Base-by-base conservation (phyloP, 1,140 invertebrate genomes). In the Episyrphus balteatus region DNA sequence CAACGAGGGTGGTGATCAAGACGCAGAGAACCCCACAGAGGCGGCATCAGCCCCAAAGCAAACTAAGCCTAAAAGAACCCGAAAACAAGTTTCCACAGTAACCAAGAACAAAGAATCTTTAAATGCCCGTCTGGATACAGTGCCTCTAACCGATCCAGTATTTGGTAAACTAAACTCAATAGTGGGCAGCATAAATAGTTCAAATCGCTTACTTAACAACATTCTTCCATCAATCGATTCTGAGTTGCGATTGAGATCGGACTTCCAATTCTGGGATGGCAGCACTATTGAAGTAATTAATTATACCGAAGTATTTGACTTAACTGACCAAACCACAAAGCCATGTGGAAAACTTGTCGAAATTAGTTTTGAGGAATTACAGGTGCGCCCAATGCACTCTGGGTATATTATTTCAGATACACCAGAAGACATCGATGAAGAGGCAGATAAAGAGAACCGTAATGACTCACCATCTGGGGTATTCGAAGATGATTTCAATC, bases 31-130 rank as follows among this genome's bases (percentile, higher is more conserved):
- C 1, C 49, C 41, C 1, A 49, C 53, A 12, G 51, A 49, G 9
- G 46, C 50, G 26, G 42, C 18, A 5, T 38, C 38, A 5, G 36
- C 14, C 2, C 51, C 26, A 12, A 57, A 39, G 57, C 52, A 37
- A 59, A 51, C 15, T 59, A 68, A 61, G 48, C 48, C 47, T 0
- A 70, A 72, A 39, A 50, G 58, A 9, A 55, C 72, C 31, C 46
- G 59, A 1, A 61, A 59, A 41, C 56, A 58, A 1, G 48, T 57
- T 0, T 69, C 73, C 13, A 57, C 65, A 8, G 52, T 76, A 5
- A 71, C 57, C 30, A 69, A 66, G 21, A 70, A 60, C 31, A 52
- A 68, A 6, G 73, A 73, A 21, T 63, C 66, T 0, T 46, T 69
- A 0, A 71, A 68, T 50, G 56, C 55, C 1, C 55, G 57, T 0